Conservation (phyloP, 2,113 vertebrate species). For the Hippocampus mohnikei region DNA sequence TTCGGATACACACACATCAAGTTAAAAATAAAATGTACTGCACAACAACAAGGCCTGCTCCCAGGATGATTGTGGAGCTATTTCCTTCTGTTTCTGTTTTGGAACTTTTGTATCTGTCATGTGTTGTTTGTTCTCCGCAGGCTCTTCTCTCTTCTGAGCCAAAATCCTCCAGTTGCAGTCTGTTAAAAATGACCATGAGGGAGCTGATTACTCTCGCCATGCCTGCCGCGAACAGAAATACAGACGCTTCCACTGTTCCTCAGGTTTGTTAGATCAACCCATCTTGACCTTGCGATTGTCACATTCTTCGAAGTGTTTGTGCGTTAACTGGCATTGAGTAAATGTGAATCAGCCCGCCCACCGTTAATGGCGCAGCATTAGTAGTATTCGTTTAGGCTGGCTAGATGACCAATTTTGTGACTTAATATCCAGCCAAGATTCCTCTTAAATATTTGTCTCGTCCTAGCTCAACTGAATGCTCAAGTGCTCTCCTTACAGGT, state of each 20-base stretch:
- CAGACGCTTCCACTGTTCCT: constrained; percentile 77
- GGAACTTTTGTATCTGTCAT: not conserved
- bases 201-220: constrained; percentile 81
- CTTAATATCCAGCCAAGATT: not conserved
- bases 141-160: constrained; percentile 91
- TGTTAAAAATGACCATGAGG: constrained; percentile 90
- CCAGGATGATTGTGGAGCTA: not conserved
- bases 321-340: not conserved
- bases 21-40: not conserved
- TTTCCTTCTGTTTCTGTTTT: not conserved
- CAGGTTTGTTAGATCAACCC: constrained; percentile 73
- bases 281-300: not conserved
- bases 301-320: not conserved
- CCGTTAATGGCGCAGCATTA: not conserved
- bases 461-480: not conserved
- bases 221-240: constrained; percentile 58
- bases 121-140: constrained; percentile 50
- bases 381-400: not conserved
- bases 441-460: not conserved
- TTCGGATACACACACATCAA: too few species aligned
- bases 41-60: not conserved
- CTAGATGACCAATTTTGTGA: not conserved
- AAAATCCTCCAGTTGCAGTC: constrained; percentile 82
- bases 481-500: constrained; percentile 72
- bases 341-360: not conserved